Conservation (phyloP, 2,888 invertebrate species). For the Hipparchia sbordonii region DNA sequence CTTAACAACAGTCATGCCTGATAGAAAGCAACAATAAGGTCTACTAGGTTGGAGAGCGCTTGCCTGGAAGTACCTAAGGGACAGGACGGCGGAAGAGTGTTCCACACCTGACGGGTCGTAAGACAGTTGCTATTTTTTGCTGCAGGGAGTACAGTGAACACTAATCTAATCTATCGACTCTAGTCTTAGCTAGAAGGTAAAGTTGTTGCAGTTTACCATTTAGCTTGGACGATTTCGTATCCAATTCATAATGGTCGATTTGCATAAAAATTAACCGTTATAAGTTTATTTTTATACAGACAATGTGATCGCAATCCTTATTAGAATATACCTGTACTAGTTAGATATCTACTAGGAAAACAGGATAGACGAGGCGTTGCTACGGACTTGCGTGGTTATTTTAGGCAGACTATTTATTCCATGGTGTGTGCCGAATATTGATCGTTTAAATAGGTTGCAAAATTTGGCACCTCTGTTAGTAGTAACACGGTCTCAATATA, state of each 20-base stretch:
- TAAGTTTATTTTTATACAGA: background rate
- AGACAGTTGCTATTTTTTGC: too few species aligned
- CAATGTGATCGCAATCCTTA: background rate
- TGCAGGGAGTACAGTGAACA: too few species aligned
- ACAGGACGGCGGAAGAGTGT: too few species aligned
- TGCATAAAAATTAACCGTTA: background rate
- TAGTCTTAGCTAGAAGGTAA: too few species aligned
- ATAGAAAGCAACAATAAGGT: too few species aligned
- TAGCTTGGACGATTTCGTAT: background rate
- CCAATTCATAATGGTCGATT: background rate
- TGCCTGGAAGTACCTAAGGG: too few species aligned
- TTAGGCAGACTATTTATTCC: constrained; percentile 11
- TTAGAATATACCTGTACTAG: background rate
- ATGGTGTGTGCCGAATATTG: background rate
- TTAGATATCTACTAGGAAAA: constrained; percentile 4
- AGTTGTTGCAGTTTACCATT: too few species aligned
- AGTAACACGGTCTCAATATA: background rate
- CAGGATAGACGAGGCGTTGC: constrained; percentile 2
- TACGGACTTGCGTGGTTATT: constrained; percentile 1
- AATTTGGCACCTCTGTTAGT: background rate
- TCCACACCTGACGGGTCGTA: too few species aligned
- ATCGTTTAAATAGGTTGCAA: constrained; percentile 3
- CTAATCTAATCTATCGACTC: too few species aligned
- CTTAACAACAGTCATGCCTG: too few species aligned
- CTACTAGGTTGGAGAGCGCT: too few species aligned